Base-by-base conservation (phyloP, 2,113 vertebrate species). In the Triplophysa tibetana region DNA sequence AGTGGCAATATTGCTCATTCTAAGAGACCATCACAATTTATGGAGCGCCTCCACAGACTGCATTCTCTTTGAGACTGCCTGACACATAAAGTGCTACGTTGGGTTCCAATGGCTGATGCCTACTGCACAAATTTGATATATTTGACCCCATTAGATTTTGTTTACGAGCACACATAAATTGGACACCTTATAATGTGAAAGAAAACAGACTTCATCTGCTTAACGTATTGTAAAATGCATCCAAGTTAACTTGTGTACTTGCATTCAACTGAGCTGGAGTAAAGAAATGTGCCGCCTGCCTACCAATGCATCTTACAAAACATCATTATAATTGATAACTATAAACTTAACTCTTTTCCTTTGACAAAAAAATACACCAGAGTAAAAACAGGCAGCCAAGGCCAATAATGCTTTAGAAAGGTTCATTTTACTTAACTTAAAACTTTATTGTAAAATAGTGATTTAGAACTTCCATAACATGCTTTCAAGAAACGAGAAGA, bases 1-100 rank as follows among this genome's bases (percentile, higher is more conserved):
- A 85, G 38, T 62, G 63, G 77, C 83, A 87, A 91, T 91, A 86
- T 87, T 74, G 24, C 64, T 92, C 89, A 87, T 68, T 5, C 64
- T 48, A 33, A 58, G 70, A 87, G 77, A 67, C 63, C 61, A 66
- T 79, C 29, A 45, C 63, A 33, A 77, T 70, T 65, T 81, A 74
- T 21, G 43, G 48, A 73, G 65, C 29, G 19, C 43, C n/a, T 67
- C 45, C 21, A 58, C 48, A 60, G 54, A 41, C 52, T 54, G 56
- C 48, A n/a, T 43, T 21, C 21, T 56, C 77, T 61, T 62, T 56
- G 70, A 17, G 2, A 33, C 54, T 54, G 68, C 48, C 48, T 70
- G 66, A 17, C 70, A 10, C 2, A 43, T 21, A 10, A 60, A 60
- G 24, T 8, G 21, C 23, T 74, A 60, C 33, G 23, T 62, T 62